Evolutionary conservation across 2,797 vertebrate genomes (phyloP), one percentile per base, ranked within the genome.

Genomic region (Prionace glauca): DNA sequence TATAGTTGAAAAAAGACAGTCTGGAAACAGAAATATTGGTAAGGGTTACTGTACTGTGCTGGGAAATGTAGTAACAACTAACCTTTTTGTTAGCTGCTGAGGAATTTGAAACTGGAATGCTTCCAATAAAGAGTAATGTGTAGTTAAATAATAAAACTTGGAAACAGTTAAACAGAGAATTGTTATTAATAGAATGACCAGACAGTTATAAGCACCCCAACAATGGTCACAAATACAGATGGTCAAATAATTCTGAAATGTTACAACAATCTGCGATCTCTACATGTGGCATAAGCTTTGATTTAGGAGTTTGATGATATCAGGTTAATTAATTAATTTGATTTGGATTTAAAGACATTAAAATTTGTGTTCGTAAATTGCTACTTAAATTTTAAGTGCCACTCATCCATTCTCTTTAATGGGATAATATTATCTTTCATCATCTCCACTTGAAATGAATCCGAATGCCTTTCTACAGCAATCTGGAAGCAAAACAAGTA

Each of bases 81-180:
- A 77, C 29, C 29, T 41, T 81, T 81, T 81, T 81, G 36, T 41
- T 81, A 41, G 36, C 16, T 81, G 79, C 79, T 20, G 79, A 20
- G 18, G 79, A 0, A 18, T 81, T 41, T 62, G 87, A 90, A 90
- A 62, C 50, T 62, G 26, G 79, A 90, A 90, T 90, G 14, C 60
- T 90, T 62, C 29, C 29, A 90, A 4, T 62, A 32, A 62, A 62
- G 29, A 16, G 29, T 32, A 14, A 65, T 65, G 20, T 22, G 90
- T 67, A 2, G 3, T 16, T 32, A 92, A 1, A 92, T 22, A 67
- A 1, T 67, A 92, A 92, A 92, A 67, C 29, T 67, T 18, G n/a
- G n/a, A 36, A 74, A 18, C 60, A 92, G 62, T 92, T 67, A 92
- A 67, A 92, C 32, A 92, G 18, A 91, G 88, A 91, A 65, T 91